A percentile compares a stretch with the other conserved stretches of the same genome.
phyloP scores from a whole-genome alignment of 23 tunicate species.

The Diplosoma virens region DNA sequence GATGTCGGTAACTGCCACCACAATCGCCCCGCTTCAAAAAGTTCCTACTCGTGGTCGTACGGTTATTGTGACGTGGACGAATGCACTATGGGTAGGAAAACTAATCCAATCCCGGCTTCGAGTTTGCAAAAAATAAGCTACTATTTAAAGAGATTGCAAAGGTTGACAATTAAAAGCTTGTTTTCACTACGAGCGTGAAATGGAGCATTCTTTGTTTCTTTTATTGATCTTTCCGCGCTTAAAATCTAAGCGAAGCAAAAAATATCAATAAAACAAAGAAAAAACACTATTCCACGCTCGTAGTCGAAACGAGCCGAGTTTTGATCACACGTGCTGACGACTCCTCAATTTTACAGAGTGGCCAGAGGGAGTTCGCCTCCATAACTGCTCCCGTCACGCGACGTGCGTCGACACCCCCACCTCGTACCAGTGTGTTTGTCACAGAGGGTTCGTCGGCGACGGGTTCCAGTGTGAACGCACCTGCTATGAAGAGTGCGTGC shows the following conservation, averaged over 20 bases:
- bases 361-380: constrained; percentile 49
- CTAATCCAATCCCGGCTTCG: too few species aligned
- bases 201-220: too few species aligned
- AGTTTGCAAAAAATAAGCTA: too few species aligned
- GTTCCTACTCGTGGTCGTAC: constrained; percentile 36
- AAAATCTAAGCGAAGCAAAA: too few species aligned
- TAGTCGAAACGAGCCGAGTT: too few species aligned
- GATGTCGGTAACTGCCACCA: background rate
- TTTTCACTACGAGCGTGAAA: too few species aligned
- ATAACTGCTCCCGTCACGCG: constrained; percentile 53
- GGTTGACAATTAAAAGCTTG: too few species aligned
- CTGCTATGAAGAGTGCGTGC: constrained; percentile 39
- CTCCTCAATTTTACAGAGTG: constrained; percentile 52
- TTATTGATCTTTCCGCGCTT: too few species aligned
- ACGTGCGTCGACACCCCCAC: constrained; percentile 33
- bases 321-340: too few species aligned
- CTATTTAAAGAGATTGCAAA: too few species aligned
- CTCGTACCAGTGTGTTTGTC: constrained; percentile 46
- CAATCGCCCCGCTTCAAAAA: background rate
- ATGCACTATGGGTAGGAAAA: constrained; percentile 41
- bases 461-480: constrained; percentile 42
- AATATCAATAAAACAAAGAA: too few species aligned
- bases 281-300: too few species aligned
- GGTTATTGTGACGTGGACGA: constrained; percentile 65
- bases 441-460: constrained; percentile 48